These are phyloP conservation scores for Zaprionus ornatus DNA, from an alignment of 1,140 invertebrate genomes.

Conservation along the genomic window DNA sequence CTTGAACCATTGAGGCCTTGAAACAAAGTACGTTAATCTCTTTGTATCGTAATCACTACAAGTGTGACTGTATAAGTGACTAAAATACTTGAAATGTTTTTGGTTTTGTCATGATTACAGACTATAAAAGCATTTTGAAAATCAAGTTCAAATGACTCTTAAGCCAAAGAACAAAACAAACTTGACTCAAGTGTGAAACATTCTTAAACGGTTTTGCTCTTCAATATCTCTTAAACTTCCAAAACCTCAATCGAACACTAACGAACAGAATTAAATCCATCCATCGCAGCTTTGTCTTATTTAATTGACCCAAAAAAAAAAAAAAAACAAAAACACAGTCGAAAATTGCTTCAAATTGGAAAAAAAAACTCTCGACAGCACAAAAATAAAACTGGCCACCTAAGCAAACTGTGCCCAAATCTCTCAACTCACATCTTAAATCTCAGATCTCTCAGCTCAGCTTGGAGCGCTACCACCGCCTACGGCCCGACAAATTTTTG, in stretches of 20 bases:
- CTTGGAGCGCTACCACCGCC: constrained; percentile 11
- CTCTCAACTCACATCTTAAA: constrained; percentile 46
- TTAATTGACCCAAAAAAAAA: constrained; percentile 72
- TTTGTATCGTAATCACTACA: not conserved
- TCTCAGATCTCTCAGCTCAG: constrained; percentile 39
- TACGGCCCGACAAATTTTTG: constrained; percentile 61
- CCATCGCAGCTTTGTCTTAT: constrained; percentile 32
- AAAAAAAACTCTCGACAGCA: constrained; percentile 57
- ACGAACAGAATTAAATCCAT: constrained; percentile 13
- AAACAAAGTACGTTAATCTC: not conserved
- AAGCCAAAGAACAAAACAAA: constrained; percentile 3
- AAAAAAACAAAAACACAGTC: constrained; percentile 19
- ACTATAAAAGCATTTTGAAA: not conserved
- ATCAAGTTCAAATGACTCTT: not conserved
- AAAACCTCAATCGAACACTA: not conserved
- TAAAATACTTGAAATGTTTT: not conserved
- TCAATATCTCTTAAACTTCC: not conserved
- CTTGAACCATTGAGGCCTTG: not conserved
- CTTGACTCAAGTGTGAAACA: constrained; percentile 4
- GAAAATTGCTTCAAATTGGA: constrained; percentile 71
- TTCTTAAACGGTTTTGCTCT: not conserved
- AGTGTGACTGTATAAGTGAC: not conserved
- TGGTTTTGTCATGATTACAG: not conserved
- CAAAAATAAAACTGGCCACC: constrained; percentile 23
- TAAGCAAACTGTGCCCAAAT: constrained; percentile 33